These are phyloP conservation scores for Chrysoperla carnea DNA, from an alignment of 1,140 invertebrate species.

Conservation along the genomic window DNA sequence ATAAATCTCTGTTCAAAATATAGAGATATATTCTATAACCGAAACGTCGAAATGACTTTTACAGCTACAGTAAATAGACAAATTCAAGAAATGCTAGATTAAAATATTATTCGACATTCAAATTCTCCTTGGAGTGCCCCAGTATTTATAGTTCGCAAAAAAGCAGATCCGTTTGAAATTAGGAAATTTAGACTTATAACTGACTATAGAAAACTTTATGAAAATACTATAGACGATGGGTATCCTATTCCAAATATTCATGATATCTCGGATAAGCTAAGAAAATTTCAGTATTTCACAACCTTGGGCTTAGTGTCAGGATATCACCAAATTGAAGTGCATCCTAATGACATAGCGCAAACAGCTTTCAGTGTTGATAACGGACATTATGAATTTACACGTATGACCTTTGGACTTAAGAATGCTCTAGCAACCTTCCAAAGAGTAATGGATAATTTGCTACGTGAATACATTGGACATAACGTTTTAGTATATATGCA, in stretches of 20 bases:
- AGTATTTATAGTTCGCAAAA: constrained; percentile 15
- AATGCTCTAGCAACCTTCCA: constrained; percentile 10
- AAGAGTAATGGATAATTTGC: constrained; percentile 15
- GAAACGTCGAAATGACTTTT: too few species aligned
- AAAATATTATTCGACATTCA: constrained; percentile 13
- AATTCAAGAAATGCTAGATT: constrained; percentile 11
- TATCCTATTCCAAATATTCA: constrained; percentile 30
- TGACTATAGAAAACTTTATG: constrained; percentile 14
- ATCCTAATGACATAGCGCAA: constrained; percentile 16
- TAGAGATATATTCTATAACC: too few species aligned
- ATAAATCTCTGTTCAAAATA: too few species aligned
- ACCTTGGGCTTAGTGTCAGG: constrained; percentile 23
- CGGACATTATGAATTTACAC: constrained; percentile 17
- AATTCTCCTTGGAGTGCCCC: constrained; percentile 13
- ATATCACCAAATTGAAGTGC: constrained; percentile 25
- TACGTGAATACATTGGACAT: constrained; percentile 9
- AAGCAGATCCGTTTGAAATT: constrained; percentile 12
- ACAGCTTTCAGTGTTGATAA: constrained; percentile 20
- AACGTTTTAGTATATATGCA: constrained; percentile 16
- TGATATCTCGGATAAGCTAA: constrained; percentile 23
- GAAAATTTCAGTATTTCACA: constrained; percentile 17
- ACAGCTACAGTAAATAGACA: constrained; percentile 10
- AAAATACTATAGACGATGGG: constrained; percentile 12
- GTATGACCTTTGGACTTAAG: constrained; percentile 16
- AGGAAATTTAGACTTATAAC: constrained; percentile 11